Conservation (phyloP, 2,797 vertebrate genomes). For the Taenioides sp. region DNA sequence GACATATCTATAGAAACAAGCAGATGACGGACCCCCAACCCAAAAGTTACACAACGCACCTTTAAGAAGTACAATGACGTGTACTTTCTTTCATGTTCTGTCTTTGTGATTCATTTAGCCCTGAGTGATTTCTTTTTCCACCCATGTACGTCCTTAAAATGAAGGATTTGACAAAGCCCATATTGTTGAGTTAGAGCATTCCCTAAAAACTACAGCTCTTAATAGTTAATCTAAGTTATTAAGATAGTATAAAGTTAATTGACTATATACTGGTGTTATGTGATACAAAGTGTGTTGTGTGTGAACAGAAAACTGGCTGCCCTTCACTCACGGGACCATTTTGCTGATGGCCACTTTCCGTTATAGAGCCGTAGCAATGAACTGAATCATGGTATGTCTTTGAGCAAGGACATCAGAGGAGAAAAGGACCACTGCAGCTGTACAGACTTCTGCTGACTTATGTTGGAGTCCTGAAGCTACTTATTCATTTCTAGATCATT, state of each 20-base stretch:
- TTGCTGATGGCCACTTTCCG: constrained; percentile 43
- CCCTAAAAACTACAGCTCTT: background rate
- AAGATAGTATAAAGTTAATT: background rate
- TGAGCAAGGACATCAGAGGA: constrained; percentile 32
- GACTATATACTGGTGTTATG: background rate
- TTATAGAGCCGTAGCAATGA: constrained; percentile 12
- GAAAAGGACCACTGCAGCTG: background rate
- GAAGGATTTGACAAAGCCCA: too few species aligned
- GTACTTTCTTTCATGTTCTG: background rate
- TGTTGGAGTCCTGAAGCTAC: constrained; percentile 34
- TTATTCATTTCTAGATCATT: constrained; percentile 29
- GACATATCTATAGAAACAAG: too few species aligned
- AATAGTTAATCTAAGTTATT: background rate
- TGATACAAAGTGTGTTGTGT: background rate
- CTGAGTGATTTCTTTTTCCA: background rate
- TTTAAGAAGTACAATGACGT: too few species aligned
- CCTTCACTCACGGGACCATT: constrained; percentile 37
- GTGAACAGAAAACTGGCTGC: constrained; percentile 16
- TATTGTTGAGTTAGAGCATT: background rate
- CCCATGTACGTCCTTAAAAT: background rate
- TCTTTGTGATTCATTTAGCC: background rate
- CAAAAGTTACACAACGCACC: too few species aligned
- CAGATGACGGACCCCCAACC: too few species aligned
- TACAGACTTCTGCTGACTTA: constrained; percentile 36
- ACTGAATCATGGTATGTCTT: constrained; percentile 35